These are phyloP conservation scores for Columbina picui DNA, from an alignment of 2,113 vertebrate genomes.

Conservation along the genomic window DNA sequence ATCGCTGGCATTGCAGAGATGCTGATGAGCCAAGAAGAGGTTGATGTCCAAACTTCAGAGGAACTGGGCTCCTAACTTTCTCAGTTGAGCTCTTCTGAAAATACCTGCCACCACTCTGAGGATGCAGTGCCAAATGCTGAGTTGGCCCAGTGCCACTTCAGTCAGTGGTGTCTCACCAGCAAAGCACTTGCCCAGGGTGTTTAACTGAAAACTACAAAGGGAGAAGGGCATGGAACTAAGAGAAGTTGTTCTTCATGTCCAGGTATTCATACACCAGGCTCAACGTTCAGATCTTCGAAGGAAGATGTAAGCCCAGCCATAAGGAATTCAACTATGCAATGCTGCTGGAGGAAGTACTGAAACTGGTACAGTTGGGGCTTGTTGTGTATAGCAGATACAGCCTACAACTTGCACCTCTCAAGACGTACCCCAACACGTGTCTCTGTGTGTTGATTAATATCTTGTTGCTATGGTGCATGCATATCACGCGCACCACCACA, in stretches of 20 bases:
- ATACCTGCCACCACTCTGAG: not conserved
- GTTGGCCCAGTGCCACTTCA: not conserved
- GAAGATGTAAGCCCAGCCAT: not conserved
- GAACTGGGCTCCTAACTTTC: not conserved
- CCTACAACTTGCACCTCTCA: constrained; percentile 11
- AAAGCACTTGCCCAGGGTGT: constrained; percentile 17
- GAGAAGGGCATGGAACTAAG: not conserved
- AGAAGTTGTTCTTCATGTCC: not conserved
- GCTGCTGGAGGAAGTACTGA: not conserved
- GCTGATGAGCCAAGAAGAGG: not conserved
- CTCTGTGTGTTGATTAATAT: constrained; percentile 21
- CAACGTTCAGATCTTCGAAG: not conserved
- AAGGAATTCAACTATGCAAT: not conserved
- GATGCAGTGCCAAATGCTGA: not conserved
- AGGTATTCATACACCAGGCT: not conserved
- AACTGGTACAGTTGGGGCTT: constrained; percentile 21
- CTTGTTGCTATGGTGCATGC: constrained; percentile 32
- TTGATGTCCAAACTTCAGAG: not conserved
- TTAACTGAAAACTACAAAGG: constrained; percentile 35
- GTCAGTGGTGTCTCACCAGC: constrained; percentile 9
- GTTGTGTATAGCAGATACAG: not conserved
- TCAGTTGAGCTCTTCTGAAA: not conserved
- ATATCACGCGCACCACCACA: not conserved
- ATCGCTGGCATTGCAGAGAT: not conserved
- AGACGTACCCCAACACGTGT: not conserved